phyloP scores from a whole-genome alignment of 2,113 vertebrate genomes.

The Aspiorhynchus laticeps region DNA sequence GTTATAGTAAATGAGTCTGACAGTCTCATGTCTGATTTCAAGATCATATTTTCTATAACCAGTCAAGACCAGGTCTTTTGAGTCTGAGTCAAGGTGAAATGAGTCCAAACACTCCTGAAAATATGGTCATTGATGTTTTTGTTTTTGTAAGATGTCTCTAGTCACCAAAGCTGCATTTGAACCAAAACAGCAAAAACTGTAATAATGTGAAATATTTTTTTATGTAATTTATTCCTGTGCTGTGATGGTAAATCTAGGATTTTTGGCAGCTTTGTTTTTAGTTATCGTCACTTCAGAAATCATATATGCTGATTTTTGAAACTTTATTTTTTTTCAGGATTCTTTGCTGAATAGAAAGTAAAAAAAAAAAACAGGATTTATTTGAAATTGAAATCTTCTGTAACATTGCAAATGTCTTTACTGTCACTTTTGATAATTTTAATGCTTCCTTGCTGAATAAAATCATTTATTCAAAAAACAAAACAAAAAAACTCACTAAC shows the following conservation, averaged over 20 bases:
- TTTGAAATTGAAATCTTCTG: neutral
- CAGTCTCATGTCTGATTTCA: neutral
- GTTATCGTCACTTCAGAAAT: neutral
- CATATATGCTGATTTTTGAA: neutral
- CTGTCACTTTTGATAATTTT: neutral
- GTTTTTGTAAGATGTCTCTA: no score
- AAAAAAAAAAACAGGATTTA: neutral
- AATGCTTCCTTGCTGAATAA: neutral
- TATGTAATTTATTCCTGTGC: neutral
- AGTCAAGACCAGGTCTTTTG: neutral
- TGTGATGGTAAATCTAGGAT: neutral
- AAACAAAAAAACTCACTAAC: neutral
- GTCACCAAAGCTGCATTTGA: no score
- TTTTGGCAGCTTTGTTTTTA: neutral
- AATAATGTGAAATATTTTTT: no score
- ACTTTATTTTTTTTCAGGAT: neutral
- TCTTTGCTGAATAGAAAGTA: neutral
- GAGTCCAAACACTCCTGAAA: neutral
- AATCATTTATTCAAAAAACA: neutral
- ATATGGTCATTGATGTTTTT: neutral
- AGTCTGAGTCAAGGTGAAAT: no score
- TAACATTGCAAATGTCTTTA: neutral
- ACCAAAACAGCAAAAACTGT: no score
- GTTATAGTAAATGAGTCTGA: neutral
- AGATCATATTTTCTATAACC: neutral